Conservation (phyloP, 2,113 vertebrate species). For the Cochlearius cochlearius region DNA sequence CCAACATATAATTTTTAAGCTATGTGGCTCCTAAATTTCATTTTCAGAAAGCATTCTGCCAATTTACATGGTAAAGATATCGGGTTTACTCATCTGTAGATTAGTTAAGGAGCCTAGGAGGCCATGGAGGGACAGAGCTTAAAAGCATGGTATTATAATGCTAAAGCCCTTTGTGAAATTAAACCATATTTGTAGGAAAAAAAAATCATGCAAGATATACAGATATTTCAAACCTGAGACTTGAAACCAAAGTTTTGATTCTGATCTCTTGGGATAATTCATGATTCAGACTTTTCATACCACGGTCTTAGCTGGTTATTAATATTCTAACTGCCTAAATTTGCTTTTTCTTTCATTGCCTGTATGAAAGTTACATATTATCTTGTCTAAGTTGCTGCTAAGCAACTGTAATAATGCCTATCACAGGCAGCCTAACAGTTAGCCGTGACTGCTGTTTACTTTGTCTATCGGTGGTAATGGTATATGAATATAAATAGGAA, state of each 20-base stretch:
- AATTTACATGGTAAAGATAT: not conserved
- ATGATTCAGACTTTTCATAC: not conserved
- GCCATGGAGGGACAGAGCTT: not conserved
- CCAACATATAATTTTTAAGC: not conserved
- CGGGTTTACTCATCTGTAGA: not conserved
- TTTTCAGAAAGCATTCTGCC: not conserved
- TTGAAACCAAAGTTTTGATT: not conserved
- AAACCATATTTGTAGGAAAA: not conserved
- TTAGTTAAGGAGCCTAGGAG: not conserved
- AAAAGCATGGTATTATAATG: not conserved
- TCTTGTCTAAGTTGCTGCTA: conserved; percentile 1
- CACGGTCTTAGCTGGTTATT: not conserved
- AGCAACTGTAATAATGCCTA: not conserved
- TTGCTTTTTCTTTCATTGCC: not conserved
- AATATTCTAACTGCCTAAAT: not conserved
- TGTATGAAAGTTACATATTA: not conserved
- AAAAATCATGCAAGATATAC: not conserved
- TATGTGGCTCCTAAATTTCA: not conserved
- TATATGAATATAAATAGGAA: not conserved
- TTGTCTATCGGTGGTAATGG: not conserved
- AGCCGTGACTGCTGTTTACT: not conserved
- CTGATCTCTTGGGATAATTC: not conserved
- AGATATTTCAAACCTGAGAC: not conserved
- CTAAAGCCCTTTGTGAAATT: not conserved
- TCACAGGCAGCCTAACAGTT: not conserved